Evolutionary conservation across 2,888 invertebrate genomes (phyloP).

Genomic region (Ypsolopha sequella): DNA sequence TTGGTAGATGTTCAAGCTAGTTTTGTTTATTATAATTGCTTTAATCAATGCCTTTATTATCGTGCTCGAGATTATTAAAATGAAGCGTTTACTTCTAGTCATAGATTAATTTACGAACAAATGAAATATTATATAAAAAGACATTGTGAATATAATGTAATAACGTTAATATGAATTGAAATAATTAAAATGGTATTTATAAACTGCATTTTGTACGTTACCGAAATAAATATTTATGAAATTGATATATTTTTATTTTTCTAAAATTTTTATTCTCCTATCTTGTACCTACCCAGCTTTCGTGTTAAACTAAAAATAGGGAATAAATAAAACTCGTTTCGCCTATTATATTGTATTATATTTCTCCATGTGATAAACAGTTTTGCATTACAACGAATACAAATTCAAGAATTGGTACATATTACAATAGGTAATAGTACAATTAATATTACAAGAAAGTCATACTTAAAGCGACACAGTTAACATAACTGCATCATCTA

Average conservation of each 20-base stretch:
- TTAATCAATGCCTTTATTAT: too few species aligned
- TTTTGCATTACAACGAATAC: not conserved
- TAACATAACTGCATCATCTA: constrained; percentile 46
- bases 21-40: too few species aligned
- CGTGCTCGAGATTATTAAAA: not conserved
- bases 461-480: constrained; percentile 26
- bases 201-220: constrained; percentile 7
- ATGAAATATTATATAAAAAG: not conserved
- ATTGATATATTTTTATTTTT: not conserved
- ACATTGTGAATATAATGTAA: too few species aligned
- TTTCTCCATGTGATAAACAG: not conserved
- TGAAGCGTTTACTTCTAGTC: not conserved
- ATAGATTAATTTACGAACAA: constrained; percentile 7
- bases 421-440: not conserved
- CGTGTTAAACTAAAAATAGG: too few species aligned
- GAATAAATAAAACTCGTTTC: not conserved
- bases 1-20: too few species aligned
- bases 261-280: not conserved
- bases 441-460: not conserved
- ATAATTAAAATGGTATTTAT: constrained; percentile 8
- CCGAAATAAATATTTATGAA: constrained; percentile 6
- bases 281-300: not conserved
- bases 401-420: not conserved
- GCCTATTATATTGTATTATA: not conserved
- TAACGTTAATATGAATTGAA: constrained; percentile 5